A percentile compares a stretch with the other conserved stretches of the same genome.
These are phyloP conservation scores for Enteromius radiatus DNA, from an alignment of 2,797 vertebrate genomes.

Conservation along the genomic window DNA sequence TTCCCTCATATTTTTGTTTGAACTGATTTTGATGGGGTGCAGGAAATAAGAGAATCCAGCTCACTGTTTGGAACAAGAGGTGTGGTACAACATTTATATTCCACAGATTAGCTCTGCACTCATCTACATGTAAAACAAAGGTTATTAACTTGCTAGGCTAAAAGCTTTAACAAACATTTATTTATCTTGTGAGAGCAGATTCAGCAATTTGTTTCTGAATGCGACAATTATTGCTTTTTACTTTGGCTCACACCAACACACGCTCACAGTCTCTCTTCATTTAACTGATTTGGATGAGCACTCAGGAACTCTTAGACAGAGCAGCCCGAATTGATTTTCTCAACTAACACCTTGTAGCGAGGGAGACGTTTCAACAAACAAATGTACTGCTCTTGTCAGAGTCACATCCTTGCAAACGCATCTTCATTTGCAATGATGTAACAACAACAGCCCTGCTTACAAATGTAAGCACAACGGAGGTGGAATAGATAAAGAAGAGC, in stretches of 20 bases:
- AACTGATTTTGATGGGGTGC: slow-evolving; percentile 94
- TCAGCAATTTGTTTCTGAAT: slow-evolving; percentile 49
- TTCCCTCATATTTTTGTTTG: slow-evolving; percentile 75
- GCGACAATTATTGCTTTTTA: slow-evolving; percentile 38
- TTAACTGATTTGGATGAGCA: slow-evolving; percentile 52
- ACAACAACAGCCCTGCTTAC: slow-evolving; percentile 21
- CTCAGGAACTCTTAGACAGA: slow-evolving; percentile 43
- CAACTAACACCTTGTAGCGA: slow-evolving; percentile 33
- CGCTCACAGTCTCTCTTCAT: slow-evolving; percentile 41
- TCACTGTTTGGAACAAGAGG: slow-evolving; percentile 86
- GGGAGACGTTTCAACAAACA: slow-evolving; percentile 40
- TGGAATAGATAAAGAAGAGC: slow-evolving; percentile 41
- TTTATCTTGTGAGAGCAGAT: slow-evolving; percentile 36
- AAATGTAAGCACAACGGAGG: slow-evolving; percentile 31
- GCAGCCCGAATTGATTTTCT: slow-evolving; percentile 44
- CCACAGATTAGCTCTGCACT: slow-evolving; percentile 18
- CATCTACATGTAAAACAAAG: slow-evolving; percentile 34
- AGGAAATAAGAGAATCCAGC: slow-evolving; percentile 84
- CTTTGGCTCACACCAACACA: slow-evolving; percentile 18
- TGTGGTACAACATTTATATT: slow-evolving; percentile 65
- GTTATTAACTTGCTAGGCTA: slow-evolving; percentile 42
- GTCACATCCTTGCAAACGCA: slow-evolving; percentile 25
- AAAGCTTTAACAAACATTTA: slow-evolving; percentile 42
- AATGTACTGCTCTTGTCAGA: slow-evolving; percentile 49
- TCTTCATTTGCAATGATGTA: slow-evolving; percentile 39